These are phyloP conservation scores for Phragmatobia fuliginosa DNA, from an alignment of 2,888 invertebrate genomes.

Conservation along the genomic window DNA sequence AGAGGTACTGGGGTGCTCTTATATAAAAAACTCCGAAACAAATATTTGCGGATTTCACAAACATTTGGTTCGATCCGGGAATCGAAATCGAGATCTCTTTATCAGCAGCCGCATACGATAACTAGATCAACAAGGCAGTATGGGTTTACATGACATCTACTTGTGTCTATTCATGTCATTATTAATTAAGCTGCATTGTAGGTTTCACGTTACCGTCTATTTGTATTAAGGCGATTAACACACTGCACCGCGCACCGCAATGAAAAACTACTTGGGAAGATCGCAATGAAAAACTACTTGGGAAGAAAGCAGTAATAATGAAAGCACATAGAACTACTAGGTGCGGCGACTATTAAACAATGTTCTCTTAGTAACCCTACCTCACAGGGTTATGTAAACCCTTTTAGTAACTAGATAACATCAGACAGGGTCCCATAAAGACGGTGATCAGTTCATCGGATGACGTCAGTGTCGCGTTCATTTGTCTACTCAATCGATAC, in stretches of 20 bases:
- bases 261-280: no score
- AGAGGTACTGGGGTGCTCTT: not conserved
- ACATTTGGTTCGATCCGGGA: no score
- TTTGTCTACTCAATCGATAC: slow-evolving; percentile 46
- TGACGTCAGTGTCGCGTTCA: slow-evolving; percentile 31
- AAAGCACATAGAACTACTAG: not conserved
- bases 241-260: no score
- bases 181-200: not conserved
- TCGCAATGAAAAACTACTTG: no score
- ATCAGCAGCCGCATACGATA: no score
- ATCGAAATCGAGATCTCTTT: no score
- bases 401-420: slow-evolving; percentile 22
- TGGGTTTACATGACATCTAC: not conserved
- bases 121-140: no score
- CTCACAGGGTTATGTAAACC: slow-evolving; percentile 10
- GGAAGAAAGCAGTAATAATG: no score
- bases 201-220: not conserved
- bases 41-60: no score
- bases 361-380: not conserved
- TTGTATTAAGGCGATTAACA: not conserved
- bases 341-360: not conserved
- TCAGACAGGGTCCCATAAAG: slow-evolving; percentile 34
- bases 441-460: slow-evolving; percentile 38
- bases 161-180: not conserved
- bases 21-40: no score